Evolutionary conservation across 2,888 invertebrate genomes (phyloP), one percentile per base, ranked within the genome.

Genomic region (Xylophagus ater): DNA sequence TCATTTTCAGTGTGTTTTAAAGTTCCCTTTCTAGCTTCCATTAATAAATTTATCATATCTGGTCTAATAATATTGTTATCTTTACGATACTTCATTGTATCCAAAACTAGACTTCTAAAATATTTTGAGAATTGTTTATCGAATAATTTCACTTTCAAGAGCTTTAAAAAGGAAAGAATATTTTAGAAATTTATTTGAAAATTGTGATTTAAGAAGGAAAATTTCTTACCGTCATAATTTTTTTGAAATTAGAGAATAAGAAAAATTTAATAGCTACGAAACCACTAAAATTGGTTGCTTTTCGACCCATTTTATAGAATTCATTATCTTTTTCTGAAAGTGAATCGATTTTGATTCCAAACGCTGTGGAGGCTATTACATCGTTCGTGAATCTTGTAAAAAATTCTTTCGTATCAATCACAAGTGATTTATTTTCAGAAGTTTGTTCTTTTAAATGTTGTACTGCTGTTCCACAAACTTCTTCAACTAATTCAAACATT

Each of bases 41-140:
- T 64, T 3, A 73, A 53, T 37, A 72, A 58, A 43, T 74, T 65
- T 19, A 74, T 69, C 69, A 74, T 67, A 47, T 73, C 74, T 3
- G 67, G 67, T 4, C 73, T 59, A 2, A 65, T 40, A 12, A 72
- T 68, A 2, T 67, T 59, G 12, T 66, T 52, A 18, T 57, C 53
- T 47, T 68, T 63, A 2, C 73, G 59, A 17, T 67, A 55, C 25
- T 55, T 55, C 59, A 71, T 70, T 2, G 67, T 63, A 28, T 55
- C 55, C 4, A 62, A 36, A 1, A 71, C 64, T 1, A 71, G 37
- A 8, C 52, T 50, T 35, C 52, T 56, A 47, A 70, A 70, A 47
- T 69, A 71, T 0, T 57, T 43, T 1, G 51, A 51, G 0, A 53
- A 48, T 8, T 59, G 37, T 5, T 47, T 51, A 2, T 60, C 49